Conservation (phyloP, 2,888 invertebrate species). For the Parochlus steinenii region DNA sequence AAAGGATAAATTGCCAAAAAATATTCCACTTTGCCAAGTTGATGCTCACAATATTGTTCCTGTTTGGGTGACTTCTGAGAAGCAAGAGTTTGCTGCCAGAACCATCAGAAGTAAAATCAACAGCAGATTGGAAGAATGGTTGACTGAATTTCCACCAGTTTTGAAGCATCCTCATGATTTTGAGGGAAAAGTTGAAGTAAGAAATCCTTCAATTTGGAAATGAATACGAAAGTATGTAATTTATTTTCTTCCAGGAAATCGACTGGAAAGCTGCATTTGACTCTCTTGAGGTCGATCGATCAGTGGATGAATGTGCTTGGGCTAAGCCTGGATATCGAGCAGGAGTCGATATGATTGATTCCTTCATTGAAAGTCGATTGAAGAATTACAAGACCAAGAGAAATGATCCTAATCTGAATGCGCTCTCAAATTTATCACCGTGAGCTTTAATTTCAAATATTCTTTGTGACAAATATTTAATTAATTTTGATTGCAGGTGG, state of each 20-base stretch:
- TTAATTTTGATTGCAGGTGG: no score
- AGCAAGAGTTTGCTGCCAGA: conserved; percentile 73
- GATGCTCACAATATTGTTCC: conserved; percentile 88
- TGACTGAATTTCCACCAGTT: conserved; percentile 71
- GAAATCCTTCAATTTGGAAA: conserved; percentile 23
- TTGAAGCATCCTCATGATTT: conserved; percentile 47
- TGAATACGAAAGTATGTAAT: no score
- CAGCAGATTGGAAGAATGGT: conserved; percentile 50
- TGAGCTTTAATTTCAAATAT: no score
- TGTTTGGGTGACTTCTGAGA: conserved; percentile 72
- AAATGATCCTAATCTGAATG: conserved; percentile 64
- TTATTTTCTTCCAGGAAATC: conserved; percentile 36
- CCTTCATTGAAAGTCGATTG: conserved; percentile 51
- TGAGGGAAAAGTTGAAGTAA: conserved; percentile 33
- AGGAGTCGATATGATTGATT: conserved; percentile 47
- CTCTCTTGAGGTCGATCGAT: conserved; percentile 48
- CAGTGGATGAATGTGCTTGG: conserved; percentile 63
- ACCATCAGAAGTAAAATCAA: conserved; percentile 77
- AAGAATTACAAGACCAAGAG: conserved; percentile 49
- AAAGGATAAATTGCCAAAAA: conserved; percentile 43
- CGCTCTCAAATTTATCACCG: conserved; percentile 69
- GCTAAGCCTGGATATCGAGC: conserved; percentile 56
- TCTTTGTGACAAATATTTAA: no score
- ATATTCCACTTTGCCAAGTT: conserved; percentile 68
- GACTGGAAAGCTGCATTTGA: conserved; percentile 54